A percentile compares a stretch with the other conserved stretches of the same genome.
phyloP scores from a whole-genome alignment of 2,113 vertebrate species.

The Felis chaus region DNA sequence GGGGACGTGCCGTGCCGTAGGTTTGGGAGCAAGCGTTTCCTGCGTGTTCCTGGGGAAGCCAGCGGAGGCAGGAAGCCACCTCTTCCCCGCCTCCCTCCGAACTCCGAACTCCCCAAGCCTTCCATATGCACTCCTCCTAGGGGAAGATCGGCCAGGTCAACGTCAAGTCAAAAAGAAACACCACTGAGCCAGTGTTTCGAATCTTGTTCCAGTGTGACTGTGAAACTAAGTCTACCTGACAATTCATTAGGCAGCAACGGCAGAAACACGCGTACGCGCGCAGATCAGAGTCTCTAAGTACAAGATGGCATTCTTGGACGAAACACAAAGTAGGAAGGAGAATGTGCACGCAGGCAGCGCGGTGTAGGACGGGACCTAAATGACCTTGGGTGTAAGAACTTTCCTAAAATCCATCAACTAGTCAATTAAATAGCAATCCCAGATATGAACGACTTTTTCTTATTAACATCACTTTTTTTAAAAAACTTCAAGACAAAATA shows the following conservation, averaged over 20 bases:
- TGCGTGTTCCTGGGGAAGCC: neutral
- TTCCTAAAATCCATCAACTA: neutral
- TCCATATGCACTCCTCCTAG: neutral
- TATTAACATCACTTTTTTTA: neutral
- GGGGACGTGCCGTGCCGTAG: neutral
- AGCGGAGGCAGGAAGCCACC: neutral
- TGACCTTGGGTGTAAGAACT: neutral
- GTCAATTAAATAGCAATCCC: neutral
- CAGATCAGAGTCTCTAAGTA: neutral
- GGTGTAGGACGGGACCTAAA: neutral
- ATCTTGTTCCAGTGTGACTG: neutral
- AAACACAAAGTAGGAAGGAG: neutral
- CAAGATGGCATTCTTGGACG: neutral
- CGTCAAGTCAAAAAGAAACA: neutral
- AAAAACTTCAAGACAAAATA: neutral
- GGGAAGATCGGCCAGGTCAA: neutral
- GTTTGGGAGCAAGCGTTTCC: neutral
- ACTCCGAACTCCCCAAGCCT: neutral
- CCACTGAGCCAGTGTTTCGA: neutral
- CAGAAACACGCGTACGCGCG: neutral
- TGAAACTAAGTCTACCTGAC: neutral
- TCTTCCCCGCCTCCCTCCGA: neutral
- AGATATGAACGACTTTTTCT: neutral
- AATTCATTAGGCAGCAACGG: neutral
- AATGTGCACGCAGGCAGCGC: neutral